Evolutionary conservation across 2,888 invertebrate species (phyloP).

Genomic region (Ennomos erosarius): DNA sequence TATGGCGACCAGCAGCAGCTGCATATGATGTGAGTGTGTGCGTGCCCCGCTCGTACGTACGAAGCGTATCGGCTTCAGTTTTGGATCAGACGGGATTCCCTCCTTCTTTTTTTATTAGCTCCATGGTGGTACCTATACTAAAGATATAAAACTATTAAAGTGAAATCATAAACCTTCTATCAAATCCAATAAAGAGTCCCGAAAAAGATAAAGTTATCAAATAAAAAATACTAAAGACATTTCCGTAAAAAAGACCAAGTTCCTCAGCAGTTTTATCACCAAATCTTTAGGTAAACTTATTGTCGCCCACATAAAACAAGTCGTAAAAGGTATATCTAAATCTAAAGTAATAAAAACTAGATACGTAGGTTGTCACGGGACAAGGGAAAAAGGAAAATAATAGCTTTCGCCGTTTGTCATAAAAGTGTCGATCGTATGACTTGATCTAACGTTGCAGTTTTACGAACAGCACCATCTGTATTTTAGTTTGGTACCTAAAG

Average conservation of each 20-base stretch:
- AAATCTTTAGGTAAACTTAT: conserved; percentile 42
- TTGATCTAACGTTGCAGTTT: conserved; percentile 19
- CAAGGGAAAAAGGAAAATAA: conserved; percentile 29
- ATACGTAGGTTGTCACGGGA: conserved; percentile 28
- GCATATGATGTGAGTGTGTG: too few species aligned
- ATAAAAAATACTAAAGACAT: background rate
- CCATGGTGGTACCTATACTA: too few species aligned
- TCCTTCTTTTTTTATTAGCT: too few species aligned
- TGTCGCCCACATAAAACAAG: conserved; percentile 40
- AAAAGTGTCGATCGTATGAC: conserved; percentile 6
- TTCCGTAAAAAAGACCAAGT: background rate
- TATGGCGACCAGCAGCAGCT: too few species aligned
- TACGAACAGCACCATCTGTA: background rate
- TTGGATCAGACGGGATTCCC: too few species aligned
- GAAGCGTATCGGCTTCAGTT: too few species aligned
- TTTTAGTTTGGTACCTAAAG: too few species aligned
- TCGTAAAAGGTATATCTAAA: conserved; percentile 41
- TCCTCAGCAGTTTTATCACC: conserved; percentile 14
- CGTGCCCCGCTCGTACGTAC: too few species aligned
- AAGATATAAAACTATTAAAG: too few species aligned
- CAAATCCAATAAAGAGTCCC: too few species aligned
- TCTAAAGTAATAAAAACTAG: conserved; percentile 37
- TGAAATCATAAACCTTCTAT: too few species aligned
- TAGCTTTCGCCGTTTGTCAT: conserved; percentile 11
- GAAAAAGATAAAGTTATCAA: background rate